Evolutionary conservation across 2,113 vertebrate genomes (phyloP), one percentile per base, ranked within the genome.

Genomic region (Enhydra lutris): DNA sequence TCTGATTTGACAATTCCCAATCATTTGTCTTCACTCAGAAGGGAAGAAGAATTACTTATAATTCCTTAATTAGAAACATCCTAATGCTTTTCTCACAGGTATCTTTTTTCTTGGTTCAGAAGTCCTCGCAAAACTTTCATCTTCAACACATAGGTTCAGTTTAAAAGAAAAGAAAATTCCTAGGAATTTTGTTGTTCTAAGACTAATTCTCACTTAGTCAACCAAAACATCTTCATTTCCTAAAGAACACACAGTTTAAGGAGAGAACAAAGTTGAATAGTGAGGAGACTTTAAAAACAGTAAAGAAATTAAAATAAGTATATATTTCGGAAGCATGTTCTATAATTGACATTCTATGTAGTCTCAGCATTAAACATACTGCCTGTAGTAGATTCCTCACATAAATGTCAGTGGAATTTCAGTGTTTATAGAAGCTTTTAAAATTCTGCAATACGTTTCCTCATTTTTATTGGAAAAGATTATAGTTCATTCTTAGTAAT

Each of bases 401-500:
- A 74, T 47, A 74, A 74, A 91, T 23, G 39, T 79, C 52, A 67
- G 4, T 13, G 0, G 45, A 69, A 34, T 9, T 21, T 74, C 26
- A 84, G 34, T 95, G 73, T 95, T 93, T 93, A 93, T 52, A 59
- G 67, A 93, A 71, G 23, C 29, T 63, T 78, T 97, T 73, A 82
- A 52, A 91, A 67, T 81, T 94, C 29, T 91, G 45, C 34, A 78
- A 71, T 24, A 63, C 18, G 94, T 90, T 92, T 95, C n/a, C 47
- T 96, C 67, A 93, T 55, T 89, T 94, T 93, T 93, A 84, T 52
- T 93, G 10, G n/a, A 55, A 97, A 93, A 59, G 26, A 82, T 88
- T 91, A 65, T 91, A 90, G 7, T 90, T 96, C 45, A 57, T 65
- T 36, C 9, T 82, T 71, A 82, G 36, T 86, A 89, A 83, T 80